Evolutionary conservation across 2,113 vertebrate genomes (phyloP).

Genomic region (Xiphorhynchus elegans): DNA sequence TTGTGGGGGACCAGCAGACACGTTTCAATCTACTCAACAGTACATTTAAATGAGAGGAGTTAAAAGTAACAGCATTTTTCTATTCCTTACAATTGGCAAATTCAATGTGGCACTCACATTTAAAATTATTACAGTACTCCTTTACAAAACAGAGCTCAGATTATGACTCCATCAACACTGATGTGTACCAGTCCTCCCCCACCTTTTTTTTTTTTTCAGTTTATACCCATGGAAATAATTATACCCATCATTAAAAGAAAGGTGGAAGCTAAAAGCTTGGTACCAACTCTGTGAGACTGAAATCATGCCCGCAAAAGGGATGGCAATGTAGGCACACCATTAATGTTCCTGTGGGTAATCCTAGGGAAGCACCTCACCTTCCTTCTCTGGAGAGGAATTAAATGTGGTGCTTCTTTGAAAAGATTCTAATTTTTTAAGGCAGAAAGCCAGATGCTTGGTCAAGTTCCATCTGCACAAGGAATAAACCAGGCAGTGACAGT

Average conservation of each 20-base stretch:
- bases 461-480: not conserved
- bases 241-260: not conserved
- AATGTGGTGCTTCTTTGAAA: not conserved
- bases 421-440: not conserved
- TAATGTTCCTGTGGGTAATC: not conserved
- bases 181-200: not conserved
- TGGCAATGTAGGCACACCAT: accelerated
- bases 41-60: not conserved
- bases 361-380: not conserved
- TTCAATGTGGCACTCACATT: not conserved
- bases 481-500: not conserved
- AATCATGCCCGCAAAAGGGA: not conserved
- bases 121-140: not conserved
- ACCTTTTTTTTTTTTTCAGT: not conserved
- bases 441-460: not conserved
- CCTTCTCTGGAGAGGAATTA: not conserved
- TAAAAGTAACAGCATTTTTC: not conserved
- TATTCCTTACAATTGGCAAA: not conserved
- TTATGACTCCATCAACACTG: not conserved
- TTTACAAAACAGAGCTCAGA: not conserved
- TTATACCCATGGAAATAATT: not conserved
- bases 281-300: not conserved
- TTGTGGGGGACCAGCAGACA: not conserved
- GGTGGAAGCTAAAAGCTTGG: not conserved
- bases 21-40: not conserved